Base-by-base conservation (phyloP, 2,113 vertebrate species). In the Tachuris rubrigastra region DNA sequence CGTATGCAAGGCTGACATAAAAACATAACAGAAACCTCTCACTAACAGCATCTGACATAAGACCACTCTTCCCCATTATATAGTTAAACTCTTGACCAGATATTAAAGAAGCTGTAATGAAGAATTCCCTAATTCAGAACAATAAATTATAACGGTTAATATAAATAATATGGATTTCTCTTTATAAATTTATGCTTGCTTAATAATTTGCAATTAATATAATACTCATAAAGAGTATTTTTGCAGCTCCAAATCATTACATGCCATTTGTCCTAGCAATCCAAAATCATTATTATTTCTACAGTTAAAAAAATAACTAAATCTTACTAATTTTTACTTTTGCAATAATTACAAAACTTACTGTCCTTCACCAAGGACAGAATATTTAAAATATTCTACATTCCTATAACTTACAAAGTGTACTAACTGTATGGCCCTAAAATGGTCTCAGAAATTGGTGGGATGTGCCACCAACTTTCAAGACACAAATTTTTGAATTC, bases 371-470 rank as follows among this genome's bases (percentile, higher is more conserved):
- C n/a, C 58, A 91, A 90, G 14, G 53, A 80, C 52, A 93, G 73
- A 83, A 73, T 75, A 93, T 50, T 95, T 85, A 46, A 44, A 56
- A 78, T 28, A 58, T 42, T 95, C 52, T 87, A 63, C 49, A 63
- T 89, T 82, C 46, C 42, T 93, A 6, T 22, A 96, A 82, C 62
- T 96, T 69, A 90, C 46, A 24, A 96, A 94, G 42, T 17, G 87
- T 63, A 41, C 63, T 18, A 84, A 68, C 25, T 65, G 31, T 6
- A 12, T 8, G 8, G 16, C 33, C 53, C 39, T 66, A 18, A 25
- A 56, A 12, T 18, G 28, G 11, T 73, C 46, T 65, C 35, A 41
- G 52, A 46, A 87, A 13, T 14, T 62, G 28, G 12, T 50, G 24
- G 19, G 5, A 44, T 50, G 6, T 69, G 28, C 50, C n/a, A 77